Evolutionary conservation across 2,888 invertebrate genomes (phyloP).

Genomic region (Pristionchus japonicus): DNA sequence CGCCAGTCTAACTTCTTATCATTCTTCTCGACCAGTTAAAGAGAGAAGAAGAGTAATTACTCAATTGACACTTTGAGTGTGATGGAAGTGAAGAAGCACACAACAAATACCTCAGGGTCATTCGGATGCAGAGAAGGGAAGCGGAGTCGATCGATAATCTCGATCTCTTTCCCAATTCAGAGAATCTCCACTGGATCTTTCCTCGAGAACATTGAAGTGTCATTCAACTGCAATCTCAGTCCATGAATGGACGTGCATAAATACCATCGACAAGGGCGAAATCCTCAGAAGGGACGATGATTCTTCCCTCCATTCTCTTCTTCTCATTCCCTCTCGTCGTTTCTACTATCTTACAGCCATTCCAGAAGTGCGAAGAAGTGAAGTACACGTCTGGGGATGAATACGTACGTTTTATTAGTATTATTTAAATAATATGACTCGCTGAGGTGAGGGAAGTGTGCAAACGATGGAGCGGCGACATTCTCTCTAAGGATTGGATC

Average conservation of each 20-base stretch:
- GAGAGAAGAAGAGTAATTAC: background rate
- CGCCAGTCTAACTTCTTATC: constrained; percentile 19
- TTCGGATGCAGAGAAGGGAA: background rate
- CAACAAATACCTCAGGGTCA: background rate
- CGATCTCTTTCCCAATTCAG: too few relatives aligned
- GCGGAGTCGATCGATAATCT: background rate
- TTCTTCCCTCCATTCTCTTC: background rate
- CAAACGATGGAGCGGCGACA: too few relatives aligned
- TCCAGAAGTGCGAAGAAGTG: too few relatives aligned
- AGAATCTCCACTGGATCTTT: background rate
- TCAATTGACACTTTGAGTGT: constrained; percentile 1
- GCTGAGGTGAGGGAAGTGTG: too few relatives aligned
- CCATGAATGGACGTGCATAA: background rate
- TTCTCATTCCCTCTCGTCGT: background rate
- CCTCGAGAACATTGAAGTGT: background rate
- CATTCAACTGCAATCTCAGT: background rate
- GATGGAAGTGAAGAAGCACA: background rate
- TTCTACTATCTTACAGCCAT: background rate
- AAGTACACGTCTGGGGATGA: too few relatives aligned
- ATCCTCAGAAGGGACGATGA: background rate
- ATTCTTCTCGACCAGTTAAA: background rate
- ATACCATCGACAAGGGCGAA: background rate
- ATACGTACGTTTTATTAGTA: too few relatives aligned
- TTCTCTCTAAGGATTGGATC: too few relatives aligned
- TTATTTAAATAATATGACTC: too few relatives aligned